phyloP scores from a whole-genome alignment of 2,797 vertebrate species.

The Choloepus didactylus region DNA sequence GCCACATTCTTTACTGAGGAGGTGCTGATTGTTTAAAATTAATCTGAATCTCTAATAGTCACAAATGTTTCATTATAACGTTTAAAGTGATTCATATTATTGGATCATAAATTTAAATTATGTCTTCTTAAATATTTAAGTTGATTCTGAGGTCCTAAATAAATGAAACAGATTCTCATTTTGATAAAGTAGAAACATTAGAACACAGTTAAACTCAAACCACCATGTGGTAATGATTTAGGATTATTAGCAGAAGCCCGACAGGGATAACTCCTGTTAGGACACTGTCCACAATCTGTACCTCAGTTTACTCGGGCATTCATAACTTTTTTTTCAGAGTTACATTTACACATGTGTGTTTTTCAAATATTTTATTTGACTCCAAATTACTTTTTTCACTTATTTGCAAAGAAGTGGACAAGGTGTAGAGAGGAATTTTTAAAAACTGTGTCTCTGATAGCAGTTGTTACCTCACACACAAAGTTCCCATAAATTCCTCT shows the following conservation, averaged over 20 bases:
- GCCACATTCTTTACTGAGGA: background rate
- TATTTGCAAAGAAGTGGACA: background rate
- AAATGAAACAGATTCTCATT: background rate
- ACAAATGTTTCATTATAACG: background rate
- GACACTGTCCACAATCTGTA: background rate
- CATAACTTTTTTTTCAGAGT: background rate
- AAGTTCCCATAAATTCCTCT: background rate
- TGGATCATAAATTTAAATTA: background rate
- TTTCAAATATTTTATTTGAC: background rate
- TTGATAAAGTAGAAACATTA: background rate
- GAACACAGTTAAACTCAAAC: background rate
- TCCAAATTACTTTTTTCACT: background rate
- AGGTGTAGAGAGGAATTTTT: background rate
- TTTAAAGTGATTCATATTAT: slow-evolving; percentile 14
- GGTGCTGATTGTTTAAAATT: background rate
- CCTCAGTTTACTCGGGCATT: background rate
- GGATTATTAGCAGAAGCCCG: background rate
- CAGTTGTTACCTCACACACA: background rate
- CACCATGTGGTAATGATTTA: background rate
- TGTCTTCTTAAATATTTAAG: background rate
- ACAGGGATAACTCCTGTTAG: background rate
- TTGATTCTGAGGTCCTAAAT: background rate
- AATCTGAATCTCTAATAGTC: background rate
- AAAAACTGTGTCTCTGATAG: background rate
- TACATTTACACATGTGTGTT: background rate